These are phyloP conservation scores for Calosoma granatense DNA, from an alignment of 1,140 invertebrate species.

Conservation along the genomic window DNA sequence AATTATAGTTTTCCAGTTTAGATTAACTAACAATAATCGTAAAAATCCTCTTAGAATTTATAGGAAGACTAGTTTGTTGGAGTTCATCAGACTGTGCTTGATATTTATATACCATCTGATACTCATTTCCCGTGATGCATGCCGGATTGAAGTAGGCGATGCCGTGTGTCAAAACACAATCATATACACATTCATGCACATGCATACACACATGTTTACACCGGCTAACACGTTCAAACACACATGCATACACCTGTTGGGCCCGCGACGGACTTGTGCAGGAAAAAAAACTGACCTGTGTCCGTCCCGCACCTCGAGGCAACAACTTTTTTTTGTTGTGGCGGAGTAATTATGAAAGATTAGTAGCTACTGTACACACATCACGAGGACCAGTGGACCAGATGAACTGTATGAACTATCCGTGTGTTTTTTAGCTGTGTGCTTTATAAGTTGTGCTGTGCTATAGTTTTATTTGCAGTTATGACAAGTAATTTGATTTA, in stretches of 20 bases:
- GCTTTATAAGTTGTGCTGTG: too few species aligned
- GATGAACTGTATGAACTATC: neutral
- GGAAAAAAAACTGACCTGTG: neutral
- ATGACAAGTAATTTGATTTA: too few species aligned
- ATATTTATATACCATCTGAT: too few species aligned
- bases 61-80: too few species aligned
- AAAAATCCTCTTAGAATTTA: too few species aligned
- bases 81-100: too few species aligned
- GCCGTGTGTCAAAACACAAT: neutral
- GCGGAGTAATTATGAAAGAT: conserved; percentile 3
- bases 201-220: neutral
- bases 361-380: neutral
- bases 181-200: neutral
- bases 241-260: neutral
- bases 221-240: neutral
- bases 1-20: too few species aligned
- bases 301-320: neutral
- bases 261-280: neutral
- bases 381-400: neutral
- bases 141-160: neutral
- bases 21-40: too few species aligned
- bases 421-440: too few species aligned
- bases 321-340: neutral
- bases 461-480: too few species aligned
- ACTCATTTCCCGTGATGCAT: too few species aligned